Evolutionary conservation across 2,113 vertebrate genomes (phyloP), one percentile per base, ranked within the genome.

Genomic region (Osmerus eperlanus): DNA sequence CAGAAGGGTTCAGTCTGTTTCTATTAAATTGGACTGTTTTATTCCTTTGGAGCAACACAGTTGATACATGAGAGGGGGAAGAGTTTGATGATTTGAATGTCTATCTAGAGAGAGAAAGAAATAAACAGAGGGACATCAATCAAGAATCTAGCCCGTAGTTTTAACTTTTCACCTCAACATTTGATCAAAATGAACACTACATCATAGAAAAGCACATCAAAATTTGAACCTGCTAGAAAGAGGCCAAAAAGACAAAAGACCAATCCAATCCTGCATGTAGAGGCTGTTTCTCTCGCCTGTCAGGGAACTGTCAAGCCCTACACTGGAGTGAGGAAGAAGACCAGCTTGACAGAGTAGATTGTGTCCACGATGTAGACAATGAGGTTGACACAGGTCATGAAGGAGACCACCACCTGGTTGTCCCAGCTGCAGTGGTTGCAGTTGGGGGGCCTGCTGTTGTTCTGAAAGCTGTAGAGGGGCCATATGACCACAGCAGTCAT

Each of bases 381-480:
- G 16, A 96, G 86, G 84, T 96, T 97, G 47, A 95, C 80, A 77
- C 84, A 89, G 12, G 93, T 94, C 89, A 96, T 91, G 75, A 94
- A 85, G 9, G 93, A 82, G 54, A 95, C 61, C 0, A 94, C 93
- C 25, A 92, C 84, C 3, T 47, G 3, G 6, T 62, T 81, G 81
- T 94, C 13, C 92, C 92, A 94, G 0, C 0, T 0, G 67, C 87
- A 86, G 5, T 8, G 0, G 0, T 70, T 0, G 25, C 1, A 41
- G 2, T 0, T 0, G 0, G 2, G 2, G 0, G 71, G 0, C 0
- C n/a, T 0, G 0, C 77, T 21, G 9, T 0, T n/a, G 0, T 61
- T 0, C 4, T 0, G 3, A 68, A 96, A 94, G 79, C 74, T 86
- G 83, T 94, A 96, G 1, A 93, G 0, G 0, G 95, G 95, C 95